These are phyloP conservation scores for Aricia artaxerxes DNA, from an alignment of 2,888 invertebrate genomes.

Conservation along the genomic window DNA sequence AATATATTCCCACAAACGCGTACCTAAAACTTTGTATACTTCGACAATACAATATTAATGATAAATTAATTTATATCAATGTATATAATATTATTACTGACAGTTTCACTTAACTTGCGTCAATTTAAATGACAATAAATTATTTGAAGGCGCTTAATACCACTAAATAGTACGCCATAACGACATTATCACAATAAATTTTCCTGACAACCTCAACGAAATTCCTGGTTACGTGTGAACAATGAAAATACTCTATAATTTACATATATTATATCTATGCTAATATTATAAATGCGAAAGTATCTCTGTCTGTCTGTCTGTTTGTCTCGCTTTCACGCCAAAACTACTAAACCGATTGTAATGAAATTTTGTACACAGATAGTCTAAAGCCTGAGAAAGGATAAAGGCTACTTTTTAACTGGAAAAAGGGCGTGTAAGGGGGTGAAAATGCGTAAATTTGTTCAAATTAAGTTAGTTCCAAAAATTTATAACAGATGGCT, in stretches of 20 bases:
- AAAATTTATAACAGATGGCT: too few species aligned
- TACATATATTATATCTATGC: neutral
- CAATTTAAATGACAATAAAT: neutral
- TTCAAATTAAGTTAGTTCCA: too few species aligned
- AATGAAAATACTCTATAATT: neutral
- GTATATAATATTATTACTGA: neutral
- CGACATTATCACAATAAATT: neutral
- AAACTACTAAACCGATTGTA: too few species aligned
- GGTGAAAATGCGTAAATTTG: too few species aligned
- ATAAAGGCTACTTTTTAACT: too few species aligned
- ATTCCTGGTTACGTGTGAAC: neutral
- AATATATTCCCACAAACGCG: too few species aligned
- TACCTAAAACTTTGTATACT: neutral
- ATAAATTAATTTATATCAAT: neutral
- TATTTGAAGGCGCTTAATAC: neutral
- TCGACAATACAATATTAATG: neutral
- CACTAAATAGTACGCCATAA: neutral
- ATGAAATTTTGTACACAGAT: too few species aligned
- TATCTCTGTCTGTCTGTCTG: too few species aligned
- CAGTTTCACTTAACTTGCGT: neutral
- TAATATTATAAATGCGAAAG: too few species aligned
- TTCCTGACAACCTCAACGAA: conserved; percentile 1
- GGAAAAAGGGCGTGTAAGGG: too few species aligned
- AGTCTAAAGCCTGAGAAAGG: too few species aligned
- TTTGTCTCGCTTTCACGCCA: too few species aligned